These are phyloP conservation scores for Lycocorax pyrrhopterus DNA, from an alignment of 2,113 vertebrate species.

Conservation along the genomic window DNA sequence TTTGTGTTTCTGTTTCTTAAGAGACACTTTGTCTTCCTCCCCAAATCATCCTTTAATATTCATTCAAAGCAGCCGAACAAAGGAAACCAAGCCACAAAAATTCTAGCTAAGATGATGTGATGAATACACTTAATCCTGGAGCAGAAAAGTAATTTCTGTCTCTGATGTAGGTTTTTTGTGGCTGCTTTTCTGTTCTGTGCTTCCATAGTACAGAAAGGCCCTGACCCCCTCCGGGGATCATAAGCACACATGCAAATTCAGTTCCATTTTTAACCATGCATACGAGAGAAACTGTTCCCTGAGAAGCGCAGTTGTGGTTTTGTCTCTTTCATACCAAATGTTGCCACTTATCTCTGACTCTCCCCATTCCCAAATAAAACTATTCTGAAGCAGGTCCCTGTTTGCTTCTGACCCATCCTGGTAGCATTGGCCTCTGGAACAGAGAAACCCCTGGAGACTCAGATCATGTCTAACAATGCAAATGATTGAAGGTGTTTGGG, in stretches of 20 bases:
- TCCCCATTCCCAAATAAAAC: not conserved
- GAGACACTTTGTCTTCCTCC: not conserved
- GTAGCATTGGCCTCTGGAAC: not conserved
- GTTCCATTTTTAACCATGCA: not conserved
- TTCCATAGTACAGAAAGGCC: not conserved
- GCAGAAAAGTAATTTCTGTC: conserved; percentile 20
- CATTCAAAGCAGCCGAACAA: conserved; percentile 49
- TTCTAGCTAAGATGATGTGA: conserved; percentile 18
- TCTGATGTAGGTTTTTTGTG: not conserved
- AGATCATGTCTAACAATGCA: not conserved
- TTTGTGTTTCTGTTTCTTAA: conserved; percentile 65
- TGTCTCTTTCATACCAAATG: not conserved
- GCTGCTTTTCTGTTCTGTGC: not conserved
- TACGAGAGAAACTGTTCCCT: not conserved
- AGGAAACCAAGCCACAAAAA: conserved; percentile 1
- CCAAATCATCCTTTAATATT: conserved; percentile 36
- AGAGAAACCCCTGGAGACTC: not conserved
- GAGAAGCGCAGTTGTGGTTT: not conserved
- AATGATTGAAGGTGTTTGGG: not conserved
- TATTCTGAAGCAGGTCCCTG: not conserved
- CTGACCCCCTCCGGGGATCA: not conserved
- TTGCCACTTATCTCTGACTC: not conserved
- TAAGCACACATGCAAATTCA: not conserved
- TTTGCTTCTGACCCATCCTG: not conserved
- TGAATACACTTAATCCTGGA: not conserved